Conservation (phyloP, 2,113 vertebrate species). For the Lanius collurio region DNA sequence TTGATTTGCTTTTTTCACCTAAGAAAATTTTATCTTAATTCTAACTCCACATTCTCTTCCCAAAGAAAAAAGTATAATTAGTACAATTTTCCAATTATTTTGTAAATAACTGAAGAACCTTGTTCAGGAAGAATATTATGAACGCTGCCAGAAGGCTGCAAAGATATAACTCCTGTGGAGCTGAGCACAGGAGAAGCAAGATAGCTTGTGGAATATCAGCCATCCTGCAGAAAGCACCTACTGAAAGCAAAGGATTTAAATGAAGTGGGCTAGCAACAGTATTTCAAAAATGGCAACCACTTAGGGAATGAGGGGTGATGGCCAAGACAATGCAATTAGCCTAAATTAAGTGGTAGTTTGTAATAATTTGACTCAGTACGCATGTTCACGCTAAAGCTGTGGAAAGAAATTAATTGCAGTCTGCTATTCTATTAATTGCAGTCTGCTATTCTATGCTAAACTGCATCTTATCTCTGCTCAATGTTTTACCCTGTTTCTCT, state of each 20-base stretch:
- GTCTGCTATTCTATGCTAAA: neutral
- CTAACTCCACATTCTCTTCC: neutral
- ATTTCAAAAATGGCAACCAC: neutral
- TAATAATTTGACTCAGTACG: neutral
- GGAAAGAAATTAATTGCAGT: neutral
- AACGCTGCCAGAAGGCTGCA: neutral
- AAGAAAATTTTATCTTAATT: neutral
- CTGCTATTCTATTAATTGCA: neutral
- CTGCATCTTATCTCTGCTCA: neutral
- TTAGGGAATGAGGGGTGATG: neutral
- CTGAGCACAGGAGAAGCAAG: rapidly evolving
- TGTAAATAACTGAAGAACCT: neutral
- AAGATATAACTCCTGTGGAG: rapidly evolving
- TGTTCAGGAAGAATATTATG: neutral
- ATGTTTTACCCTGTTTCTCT: neutral
- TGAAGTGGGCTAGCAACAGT: neutral
- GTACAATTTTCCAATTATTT: neutral
- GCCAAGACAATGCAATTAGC: neutral
- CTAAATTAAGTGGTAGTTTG: neutral
- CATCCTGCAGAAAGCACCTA: neutral
- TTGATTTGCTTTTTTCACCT: neutral
- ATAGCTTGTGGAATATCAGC: neutral
- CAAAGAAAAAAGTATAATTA: neutral
- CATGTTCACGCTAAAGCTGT: rapidly evolving
- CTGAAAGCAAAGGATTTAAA: neutral